phyloP scores from a whole-genome alignment of 2,113 vertebrate species.

The Nannospalax galili region DNA sequence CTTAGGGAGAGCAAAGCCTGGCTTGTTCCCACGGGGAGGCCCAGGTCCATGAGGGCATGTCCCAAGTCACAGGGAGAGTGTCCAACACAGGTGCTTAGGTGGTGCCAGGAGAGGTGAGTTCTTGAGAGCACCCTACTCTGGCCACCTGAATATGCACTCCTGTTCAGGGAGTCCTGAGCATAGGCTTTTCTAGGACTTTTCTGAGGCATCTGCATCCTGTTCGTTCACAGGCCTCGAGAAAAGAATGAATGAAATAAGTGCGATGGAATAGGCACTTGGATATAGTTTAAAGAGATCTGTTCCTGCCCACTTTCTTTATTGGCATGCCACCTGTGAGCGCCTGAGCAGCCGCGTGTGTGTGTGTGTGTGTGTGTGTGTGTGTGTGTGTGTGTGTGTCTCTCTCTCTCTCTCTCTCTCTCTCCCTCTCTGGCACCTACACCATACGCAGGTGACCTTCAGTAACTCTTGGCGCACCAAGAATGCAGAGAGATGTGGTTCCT shows the following conservation, averaged over 20 bases:
- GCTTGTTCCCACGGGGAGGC: constrained; percentile 66
- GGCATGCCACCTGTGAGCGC: too few relatives aligned
- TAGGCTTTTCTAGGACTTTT: not conserved
- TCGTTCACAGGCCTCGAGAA: not conserved
- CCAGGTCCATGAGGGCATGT: not conserved
- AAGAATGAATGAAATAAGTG: not conserved
- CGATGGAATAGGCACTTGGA: not conserved
- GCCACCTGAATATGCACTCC: not conserved
- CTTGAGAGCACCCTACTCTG: rapidly evolving
- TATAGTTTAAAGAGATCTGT: not conserved
- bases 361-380: not conserved
- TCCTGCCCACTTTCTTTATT: not conserved
- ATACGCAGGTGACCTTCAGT: not conserved
- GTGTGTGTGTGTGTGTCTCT: not conserved
- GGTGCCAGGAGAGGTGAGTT: not conserved
- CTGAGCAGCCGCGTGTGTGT: not conserved
- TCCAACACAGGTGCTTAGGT: not conserved
- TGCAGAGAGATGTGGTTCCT: not conserved
- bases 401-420: too few relatives aligned
- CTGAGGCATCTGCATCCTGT: not conserved
- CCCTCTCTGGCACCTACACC: too few relatives aligned
- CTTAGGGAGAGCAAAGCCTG: not conserved
- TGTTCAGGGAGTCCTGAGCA: too few relatives aligned
- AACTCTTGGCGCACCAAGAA: not conserved
- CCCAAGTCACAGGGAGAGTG: not conserved